phyloP scores from a whole-genome alignment of 1,140 invertebrate genomes.

The Solen grandis region DNA sequence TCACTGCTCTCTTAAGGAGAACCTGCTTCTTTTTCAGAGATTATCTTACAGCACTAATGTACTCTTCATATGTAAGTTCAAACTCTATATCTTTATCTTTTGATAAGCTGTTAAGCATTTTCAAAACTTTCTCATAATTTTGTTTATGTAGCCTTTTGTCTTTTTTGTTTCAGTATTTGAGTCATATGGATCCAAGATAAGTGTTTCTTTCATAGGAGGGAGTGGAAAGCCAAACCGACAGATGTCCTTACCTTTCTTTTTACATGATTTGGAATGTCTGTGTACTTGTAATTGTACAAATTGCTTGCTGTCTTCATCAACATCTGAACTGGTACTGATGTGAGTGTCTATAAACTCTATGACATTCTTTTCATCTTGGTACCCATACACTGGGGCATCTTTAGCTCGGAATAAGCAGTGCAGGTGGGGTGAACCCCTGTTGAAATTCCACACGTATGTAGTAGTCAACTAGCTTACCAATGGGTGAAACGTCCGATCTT shows the following conservation, averaged over 20 bases:
- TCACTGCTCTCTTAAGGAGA: conserved; percentile 47
- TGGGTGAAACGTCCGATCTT: conserved; percentile 58
- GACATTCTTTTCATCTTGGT: conserved; percentile 7
- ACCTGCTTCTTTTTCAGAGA: conserved; percentile 54
- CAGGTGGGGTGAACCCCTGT: conserved; percentile 51
- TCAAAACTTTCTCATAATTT: conserved; percentile 29
- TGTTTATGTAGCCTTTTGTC: too few species aligned
- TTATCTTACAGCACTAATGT: conserved; percentile 49
- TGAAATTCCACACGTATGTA: conserved; percentile 56
- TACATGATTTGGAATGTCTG: conserved; percentile 57
- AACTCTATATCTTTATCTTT: conserved; percentile 19
- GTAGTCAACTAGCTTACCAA: conserved; percentile 44
- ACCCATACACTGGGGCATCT: conserved; percentile 69
- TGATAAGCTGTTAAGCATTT: conserved; percentile 4
- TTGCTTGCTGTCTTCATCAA: background rate
- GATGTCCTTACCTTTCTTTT: conserved; percentile 39
- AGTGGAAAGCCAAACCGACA: conserved; percentile 53
- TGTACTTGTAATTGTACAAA: conserved; percentile 52
- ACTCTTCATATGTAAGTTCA: conserved; percentile 42
- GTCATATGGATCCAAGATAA: conserved; percentile 54
- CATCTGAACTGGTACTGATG: conserved; percentile 23
- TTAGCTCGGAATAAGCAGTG: conserved; percentile 69
- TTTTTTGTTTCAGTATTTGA: conserved; percentile 11
- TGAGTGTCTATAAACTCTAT: conserved; percentile 44
- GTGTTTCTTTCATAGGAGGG: conserved; percentile 57